Evolutionary conservation across 2,797 vertebrate genomes (phyloP).

Genomic region (Brotula barbata): DNA sequence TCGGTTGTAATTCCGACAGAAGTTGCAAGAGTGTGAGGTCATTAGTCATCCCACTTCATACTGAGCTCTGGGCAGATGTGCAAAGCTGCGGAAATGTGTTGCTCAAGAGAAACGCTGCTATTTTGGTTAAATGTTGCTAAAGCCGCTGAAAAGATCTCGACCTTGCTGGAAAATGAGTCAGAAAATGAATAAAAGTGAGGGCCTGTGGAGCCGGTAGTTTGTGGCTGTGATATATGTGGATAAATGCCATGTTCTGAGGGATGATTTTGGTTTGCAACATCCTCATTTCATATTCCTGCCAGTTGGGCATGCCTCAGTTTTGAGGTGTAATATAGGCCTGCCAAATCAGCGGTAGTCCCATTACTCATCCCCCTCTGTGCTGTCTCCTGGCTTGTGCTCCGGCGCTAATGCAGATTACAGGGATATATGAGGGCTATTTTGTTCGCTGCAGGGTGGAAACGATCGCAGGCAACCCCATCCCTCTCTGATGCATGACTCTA

Average conservation of each 20-base stretch:
- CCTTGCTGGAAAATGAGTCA: background rate
- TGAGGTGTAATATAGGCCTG: constrained; percentile 75
- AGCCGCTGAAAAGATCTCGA: background rate
- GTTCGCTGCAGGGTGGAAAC: constrained; percentile 78
- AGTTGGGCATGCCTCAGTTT: constrained; percentile 68
- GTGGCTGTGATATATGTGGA: constrained; percentile 16
- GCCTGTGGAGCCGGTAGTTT: constrained; percentile 19
- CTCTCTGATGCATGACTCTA: constrained; percentile 69
- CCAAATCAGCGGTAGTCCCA: constrained; percentile 74
- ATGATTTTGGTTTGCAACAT: constrained; percentile 64
- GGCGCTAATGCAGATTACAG: constrained; percentile 78
- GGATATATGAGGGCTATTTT: constrained; percentile 82
- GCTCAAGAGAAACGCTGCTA: constrained; percentile 7
- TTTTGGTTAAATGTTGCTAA: constrained; percentile 8
- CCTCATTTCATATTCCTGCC: constrained; percentile 72
- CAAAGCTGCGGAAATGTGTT: constrained; percentile 14
- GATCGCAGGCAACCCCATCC: constrained; percentile 74
- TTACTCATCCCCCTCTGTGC: constrained; percentile 76
- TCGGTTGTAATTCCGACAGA: constrained; percentile 33
- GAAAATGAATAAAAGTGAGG: background rate
- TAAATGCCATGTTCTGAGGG: constrained; percentile 36
- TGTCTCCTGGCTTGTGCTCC: constrained; percentile 75
- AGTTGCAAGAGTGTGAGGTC: constrained; percentile 53
- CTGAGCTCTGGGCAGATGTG: constrained; percentile 34
- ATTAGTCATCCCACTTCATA: constrained; percentile 55